phyloP scores from a whole-genome alignment of 2,113 vertebrate species.

The Oncorhynchus masou region DNA sequence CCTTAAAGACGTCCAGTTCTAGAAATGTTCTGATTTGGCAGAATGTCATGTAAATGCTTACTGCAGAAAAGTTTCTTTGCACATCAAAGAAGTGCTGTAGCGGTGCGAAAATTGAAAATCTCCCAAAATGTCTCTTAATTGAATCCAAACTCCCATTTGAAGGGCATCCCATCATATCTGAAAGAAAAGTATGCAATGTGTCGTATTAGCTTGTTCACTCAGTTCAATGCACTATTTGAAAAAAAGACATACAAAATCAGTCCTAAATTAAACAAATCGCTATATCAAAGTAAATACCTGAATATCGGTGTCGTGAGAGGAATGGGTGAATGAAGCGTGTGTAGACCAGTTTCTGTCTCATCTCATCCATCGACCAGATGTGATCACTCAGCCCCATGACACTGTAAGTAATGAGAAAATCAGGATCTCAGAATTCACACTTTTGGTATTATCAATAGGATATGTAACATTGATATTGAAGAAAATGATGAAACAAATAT shows the following conservation, averaged over 20 bases:
- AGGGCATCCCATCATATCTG: not conserved
- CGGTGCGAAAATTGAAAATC: slow-evolving; percentile 12
- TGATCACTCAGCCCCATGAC: slow-evolving; percentile 15
- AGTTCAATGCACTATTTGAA: not conserved
- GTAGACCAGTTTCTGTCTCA: slow-evolving; percentile 17
- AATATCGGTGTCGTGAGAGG: not conserved
- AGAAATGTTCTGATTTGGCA: not conserved
- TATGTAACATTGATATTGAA: not conserved
- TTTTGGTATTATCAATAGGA: no score
- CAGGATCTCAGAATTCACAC: not conserved
- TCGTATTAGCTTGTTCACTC: not conserved
- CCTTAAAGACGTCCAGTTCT: not conserved
- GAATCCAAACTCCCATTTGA: slow-evolving; percentile 11
- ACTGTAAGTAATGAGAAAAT: slow-evolving; percentile 13
- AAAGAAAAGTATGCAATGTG: not conserved
- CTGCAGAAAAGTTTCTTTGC: slow-evolving; percentile 18
- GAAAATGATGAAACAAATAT: not conserved
- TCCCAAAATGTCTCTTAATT: slow-evolving; percentile 11
- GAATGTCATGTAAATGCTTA: not conserved
- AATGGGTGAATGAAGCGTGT: slow-evolving; percentile 16
- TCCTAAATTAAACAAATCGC: no score
- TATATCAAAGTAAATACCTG: slow-evolving; percentile 7
- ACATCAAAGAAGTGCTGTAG: slow-evolving; percentile 13
- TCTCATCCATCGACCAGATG: slow-evolving; percentile 14
- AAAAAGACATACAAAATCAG: no score